These are phyloP conservation scores for Ctenomys sociabilis DNA, from an alignment of 2,113 vertebrate genomes.

Conservation along the genomic window DNA sequence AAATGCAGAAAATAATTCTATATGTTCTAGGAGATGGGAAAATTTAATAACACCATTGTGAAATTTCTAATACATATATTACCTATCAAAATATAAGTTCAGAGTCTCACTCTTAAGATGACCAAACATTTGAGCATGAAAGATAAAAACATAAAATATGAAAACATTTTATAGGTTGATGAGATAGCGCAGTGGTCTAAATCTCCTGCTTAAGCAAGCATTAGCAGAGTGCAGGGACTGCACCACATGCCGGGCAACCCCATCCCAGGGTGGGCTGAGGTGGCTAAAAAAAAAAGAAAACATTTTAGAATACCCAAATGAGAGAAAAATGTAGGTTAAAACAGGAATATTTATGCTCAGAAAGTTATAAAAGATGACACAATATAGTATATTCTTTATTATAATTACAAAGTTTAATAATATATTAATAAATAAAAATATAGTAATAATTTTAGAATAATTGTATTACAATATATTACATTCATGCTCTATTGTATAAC, in stretches of 20 bases:
- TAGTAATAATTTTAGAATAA: too few species aligned
- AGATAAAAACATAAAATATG: neutral
- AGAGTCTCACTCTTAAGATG: neutral
- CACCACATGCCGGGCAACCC: too few species aligned
- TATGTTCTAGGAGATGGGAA: neutral
- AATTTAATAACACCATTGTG: neutral
- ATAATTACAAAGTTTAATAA: neutral
- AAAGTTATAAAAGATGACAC: too few species aligned
- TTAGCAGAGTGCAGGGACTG: too few species aligned
- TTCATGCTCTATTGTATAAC: too few species aligned
- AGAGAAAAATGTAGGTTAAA: neutral
- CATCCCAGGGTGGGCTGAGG: too few species aligned
- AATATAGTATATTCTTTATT: neutral
- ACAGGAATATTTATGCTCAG: neutral
- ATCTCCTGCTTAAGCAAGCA: too few species aligned
- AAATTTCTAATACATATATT: neutral
- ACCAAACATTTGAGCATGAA: neutral
- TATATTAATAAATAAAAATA: neutral
- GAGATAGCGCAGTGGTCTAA: too few species aligned
- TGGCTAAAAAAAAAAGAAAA: neutral
- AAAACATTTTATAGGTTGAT: neutral
- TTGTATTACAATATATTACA: too few species aligned
- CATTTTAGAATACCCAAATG: neutral
- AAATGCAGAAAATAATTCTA: neutral
- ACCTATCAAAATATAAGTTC: neutral